Evolutionary conservation across 2,888 invertebrate genomes (phyloP), one percentile per base, ranked within the genome.

Genomic region (Lamellibrachia columna): DNA sequence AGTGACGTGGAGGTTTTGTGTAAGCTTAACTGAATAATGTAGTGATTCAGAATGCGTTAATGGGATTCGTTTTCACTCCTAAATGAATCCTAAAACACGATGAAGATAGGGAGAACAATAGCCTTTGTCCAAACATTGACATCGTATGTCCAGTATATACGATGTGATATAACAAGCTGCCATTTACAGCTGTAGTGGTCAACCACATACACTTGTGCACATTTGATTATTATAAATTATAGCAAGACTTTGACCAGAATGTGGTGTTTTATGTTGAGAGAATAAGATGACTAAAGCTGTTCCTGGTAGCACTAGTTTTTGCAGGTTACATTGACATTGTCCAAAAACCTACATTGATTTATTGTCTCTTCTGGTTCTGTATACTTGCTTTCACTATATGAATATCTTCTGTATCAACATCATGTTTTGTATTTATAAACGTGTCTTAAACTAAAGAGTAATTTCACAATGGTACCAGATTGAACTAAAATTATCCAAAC

Each of bases 101-200:
- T 75, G 75, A n/a, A 15, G 22, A n/a, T 75, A 75, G 75, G 75
- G 75, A 75, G 75, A 75, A 75, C 75, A 75, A 75, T 75, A 75
- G 75, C 75, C 75, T 75, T 75, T 75, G 75, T 75, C 75, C 75
- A 15, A 75, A 75, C n/a, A 15, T 75, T 75, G 75, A 75, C 75
- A 75, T 75, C 75, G 22, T 22, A 22, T 75, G 75, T 75, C 75
- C 75, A 75, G 75, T 75, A 75, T 75, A 75, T n/a, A 11, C 22
- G 75, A n/a, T 75, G 75, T 75, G 75, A 22, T 75, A 75, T 75
- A 15, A 75, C 75, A 15, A 4, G 15, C 4, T 22, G 75, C 75
- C 75, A 15, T 75, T 75, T 75, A n/a, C 75, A 75, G n/a, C 75
- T 75, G n/a, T 22, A 75, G 22, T 22, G 75, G 75, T 75, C 75